Evolutionary conservation across 2,888 invertebrate species (phyloP), one percentile per base, ranked within the genome.

Genomic region (Arge pagana): DNA sequence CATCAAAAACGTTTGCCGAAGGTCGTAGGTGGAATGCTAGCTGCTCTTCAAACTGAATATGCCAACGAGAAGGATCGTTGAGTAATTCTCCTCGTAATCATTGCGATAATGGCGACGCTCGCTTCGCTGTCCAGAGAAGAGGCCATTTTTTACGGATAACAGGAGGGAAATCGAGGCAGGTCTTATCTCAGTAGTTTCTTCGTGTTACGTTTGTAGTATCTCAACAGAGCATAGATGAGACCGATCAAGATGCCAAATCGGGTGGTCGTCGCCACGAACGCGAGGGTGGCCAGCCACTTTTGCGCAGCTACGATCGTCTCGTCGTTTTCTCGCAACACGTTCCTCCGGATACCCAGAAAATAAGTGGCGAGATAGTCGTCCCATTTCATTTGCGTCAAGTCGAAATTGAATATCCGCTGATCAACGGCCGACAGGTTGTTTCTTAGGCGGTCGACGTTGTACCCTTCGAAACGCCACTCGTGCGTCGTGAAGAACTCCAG

Each of bases 401-500:
- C 41, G 10, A 50, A 50, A 31, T 43, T 35, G 8, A 50, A 50
- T 10, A 18, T 24, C 16, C 18, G n/a, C 3, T 10, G 40, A 18
- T 50, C 50, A 6, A 74, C 72, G 1, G 65, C 69, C 33, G 62
- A 64, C 55, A 79, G 60, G 13, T 63, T 62, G 8, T 67, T 63
- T 54, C 66, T 66, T 11, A 80, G 67, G 18, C 62, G 58, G 13
- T 68, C 56, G 39, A 77, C 71, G 58, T 80, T 79, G 23, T 72
- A 69, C 48, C 70, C 75, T 24, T 65, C 64, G 61, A 80, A 80
- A 19, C 64, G 66, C 82, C 83, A 83, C 53, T 82, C 79, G 48
- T 79, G 75, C 15, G 77, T 77, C 15, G 82, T 82, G 69, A 83
- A 83, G 67, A 79, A 83, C 55, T 80, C 76, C 42, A 83, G 66